Base-by-base conservation (phyloP, 2,888 invertebrate genomes). In the Dolomedes plantarius region DNA sequence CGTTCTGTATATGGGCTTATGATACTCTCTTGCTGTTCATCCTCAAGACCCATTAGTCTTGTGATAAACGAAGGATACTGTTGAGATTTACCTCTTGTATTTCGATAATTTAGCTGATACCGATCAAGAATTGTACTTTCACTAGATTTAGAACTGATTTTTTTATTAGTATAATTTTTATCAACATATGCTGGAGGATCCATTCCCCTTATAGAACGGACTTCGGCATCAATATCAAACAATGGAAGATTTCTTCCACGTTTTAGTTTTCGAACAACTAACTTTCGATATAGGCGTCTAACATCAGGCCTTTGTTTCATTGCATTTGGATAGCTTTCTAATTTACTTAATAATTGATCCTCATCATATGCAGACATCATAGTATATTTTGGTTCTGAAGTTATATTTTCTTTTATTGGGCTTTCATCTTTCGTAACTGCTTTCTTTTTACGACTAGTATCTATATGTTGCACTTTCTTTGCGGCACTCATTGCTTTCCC, bases 221-320 rank as follows among this genome's bases (percentile, higher is more conserved):
- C 89, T 69, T 90, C 89, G 19, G 88, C 87, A 86, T 94, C 94
- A n/a, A 94, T 89, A 90, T 94, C 93, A 87, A 94, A 93, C 6
- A 93, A 89, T 0, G 93, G 92, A 74, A 93, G 90, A 75, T 93
- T 93, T 87, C 92, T 92, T 87, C 93, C 93, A n/a, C 94, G 91
- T 89, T 94, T 94, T 81, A 92, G 90, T 89, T 93, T 92, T 28
- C 94, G 91, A 16, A 94, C 91, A n/a, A 91, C 91, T 11, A 94
- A 90, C 90, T 94, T 94, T 56, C 94, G 91, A 89, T 93, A 93
- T 0, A 94, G 90, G 46, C 94, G 92, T 73, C 90, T 89, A 7
- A 93, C 90, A 39, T 90, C 89, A 5, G 90, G 89, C 1, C 90
- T 89, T 1, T 73, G 41, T 5, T 92, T 90, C 2, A 91, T 90